Evolutionary conservation across 2,888 invertebrate species (phyloP).

Genomic region (Eilema sororculum): DNA sequence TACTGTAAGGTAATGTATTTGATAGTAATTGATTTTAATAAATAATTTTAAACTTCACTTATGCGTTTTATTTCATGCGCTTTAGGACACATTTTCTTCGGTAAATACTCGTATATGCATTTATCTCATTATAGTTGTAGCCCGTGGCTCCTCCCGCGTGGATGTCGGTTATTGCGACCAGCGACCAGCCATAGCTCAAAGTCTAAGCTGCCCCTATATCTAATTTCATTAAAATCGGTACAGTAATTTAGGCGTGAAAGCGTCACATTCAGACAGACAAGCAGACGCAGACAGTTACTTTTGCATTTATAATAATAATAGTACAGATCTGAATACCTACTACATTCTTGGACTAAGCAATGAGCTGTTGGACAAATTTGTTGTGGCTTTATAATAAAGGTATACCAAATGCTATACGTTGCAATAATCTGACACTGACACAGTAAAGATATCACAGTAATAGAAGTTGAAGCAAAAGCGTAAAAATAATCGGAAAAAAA

Average conservation of each 20-base stretch:
- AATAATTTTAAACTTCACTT: slow-evolving; percentile 36
- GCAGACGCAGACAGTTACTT: too few species aligned
- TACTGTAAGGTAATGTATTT: slow-evolving; percentile 48
- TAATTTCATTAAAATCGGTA: too few species aligned
- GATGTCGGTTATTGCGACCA: too few species aligned
- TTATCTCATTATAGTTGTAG: too few species aligned
- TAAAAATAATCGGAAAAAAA: neutral
- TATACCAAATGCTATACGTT: slow-evolving; percentile 32
- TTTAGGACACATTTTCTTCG: neutral
- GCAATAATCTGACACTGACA: slow-evolving; percentile 30
- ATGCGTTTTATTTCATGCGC: neutral
- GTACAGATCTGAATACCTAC: slow-evolving; percentile 21
- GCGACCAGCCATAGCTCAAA: too few species aligned
- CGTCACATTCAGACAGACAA: too few species aligned
- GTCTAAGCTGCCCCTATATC: too few species aligned
- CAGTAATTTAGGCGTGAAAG: too few species aligned
- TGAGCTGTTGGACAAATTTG: slow-evolving; percentile 36
- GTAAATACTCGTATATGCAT: too few species aligned
- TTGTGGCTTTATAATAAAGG: slow-evolving; percentile 53
- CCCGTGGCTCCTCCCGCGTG: too few species aligned
- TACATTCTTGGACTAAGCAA: slow-evolving; percentile 42
- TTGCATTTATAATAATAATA: too few species aligned
- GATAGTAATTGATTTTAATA: slow-evolving; percentile 57
- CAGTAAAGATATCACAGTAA: slow-evolving; percentile 9
- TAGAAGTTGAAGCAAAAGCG: neutral